These are phyloP conservation scores for Cyprinella venusta DNA, from an alignment of 2,797 vertebrate genomes.

Conservation along the genomic window DNA sequence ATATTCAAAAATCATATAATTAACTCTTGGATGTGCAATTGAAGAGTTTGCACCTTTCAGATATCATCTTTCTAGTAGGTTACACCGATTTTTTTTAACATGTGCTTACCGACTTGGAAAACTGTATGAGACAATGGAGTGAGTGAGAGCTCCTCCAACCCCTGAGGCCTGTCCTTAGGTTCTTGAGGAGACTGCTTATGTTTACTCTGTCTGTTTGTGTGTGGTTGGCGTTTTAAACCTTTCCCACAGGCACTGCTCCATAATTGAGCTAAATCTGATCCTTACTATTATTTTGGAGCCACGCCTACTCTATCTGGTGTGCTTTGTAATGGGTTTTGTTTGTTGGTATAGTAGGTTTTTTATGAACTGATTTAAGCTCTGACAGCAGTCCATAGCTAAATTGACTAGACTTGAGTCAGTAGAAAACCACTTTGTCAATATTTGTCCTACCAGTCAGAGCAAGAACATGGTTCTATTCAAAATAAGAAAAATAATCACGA, in stretches of 20 bases:
- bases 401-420: background rate
- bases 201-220: slow-evolving; percentile 40
- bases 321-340: slow-evolving; percentile 2
- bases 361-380: background rate
- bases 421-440: background rate
- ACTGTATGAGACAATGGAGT: background rate
- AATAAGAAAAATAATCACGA: background rate
- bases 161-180: slow-evolving; percentile 31
- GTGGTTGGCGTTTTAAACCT: slow-evolving; percentile 39
- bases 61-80: background rate
- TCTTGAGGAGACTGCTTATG: slow-evolving; percentile 30
- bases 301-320: background rate
- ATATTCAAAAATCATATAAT: slow-evolving; percentile 7
- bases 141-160: slow-evolving; percentile 3
- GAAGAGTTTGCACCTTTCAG: background rate
- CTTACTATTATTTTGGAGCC: slow-evolving; percentile 20
- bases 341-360: background rate
- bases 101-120: background rate
- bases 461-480: background rate
- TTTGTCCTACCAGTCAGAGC: background rate
- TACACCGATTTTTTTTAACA: slow-evolving; percentile 6
- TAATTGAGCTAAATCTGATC: slow-evolving; percentile 40
- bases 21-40: slow-evolving; percentile 12
- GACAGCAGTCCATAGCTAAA: background rate
- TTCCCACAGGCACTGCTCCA: slow-evolving; percentile 39